Base-by-base conservation (phyloP, 1,140 invertebrate species). In the Antheraea mylitta region DNA sequence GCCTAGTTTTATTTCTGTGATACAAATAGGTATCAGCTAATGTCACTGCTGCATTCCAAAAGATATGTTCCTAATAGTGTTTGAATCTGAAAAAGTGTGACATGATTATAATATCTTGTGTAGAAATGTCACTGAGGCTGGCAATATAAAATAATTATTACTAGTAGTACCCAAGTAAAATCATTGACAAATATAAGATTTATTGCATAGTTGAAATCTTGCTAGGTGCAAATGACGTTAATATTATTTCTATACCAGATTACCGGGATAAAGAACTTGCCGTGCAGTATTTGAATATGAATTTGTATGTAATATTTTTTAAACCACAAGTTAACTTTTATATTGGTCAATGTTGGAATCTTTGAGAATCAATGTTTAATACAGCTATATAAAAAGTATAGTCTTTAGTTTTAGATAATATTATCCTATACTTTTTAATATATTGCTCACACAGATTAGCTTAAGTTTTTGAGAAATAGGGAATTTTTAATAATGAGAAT, bases 331-430 rank as follows among this genome's bases (percentile, higher is more conserved):
- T 53, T 16, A 53, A 53, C 11, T 53, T 53, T 53, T 53, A 53
- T n/a, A 53, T 53, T 53, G 45, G 45, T 6, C 45, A 53, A 11
- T 53, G 45, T n/a, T 53, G 9, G 45, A 53, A 53, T 53, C 13
- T 53, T 53, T 53, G 45, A 53, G 11, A 53, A 53, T 53, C 45
- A 13, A 4, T 42, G 7, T 53, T 9, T 53, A 53, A 63, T 30
- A 63, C 61, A 58, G 58, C 58, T 75, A 74, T 76, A 72, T 81
- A 79, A 76, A 65, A 79, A 80, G 79, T 53, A 53, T 53, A 53
- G 45, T 53, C 82, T 81, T 83, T 89, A 89, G 86, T 89, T 85
- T 83, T 88, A 89, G 84, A 73, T 85, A 86, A 83, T 75, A 10
- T 69, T 81, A 53, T 10, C 10, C 16, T 53, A 53, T 53, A 53